Evolutionary conservation across 2,888 invertebrate genomes (phyloP).

Genomic region (Morinoia aosen): DNA sequence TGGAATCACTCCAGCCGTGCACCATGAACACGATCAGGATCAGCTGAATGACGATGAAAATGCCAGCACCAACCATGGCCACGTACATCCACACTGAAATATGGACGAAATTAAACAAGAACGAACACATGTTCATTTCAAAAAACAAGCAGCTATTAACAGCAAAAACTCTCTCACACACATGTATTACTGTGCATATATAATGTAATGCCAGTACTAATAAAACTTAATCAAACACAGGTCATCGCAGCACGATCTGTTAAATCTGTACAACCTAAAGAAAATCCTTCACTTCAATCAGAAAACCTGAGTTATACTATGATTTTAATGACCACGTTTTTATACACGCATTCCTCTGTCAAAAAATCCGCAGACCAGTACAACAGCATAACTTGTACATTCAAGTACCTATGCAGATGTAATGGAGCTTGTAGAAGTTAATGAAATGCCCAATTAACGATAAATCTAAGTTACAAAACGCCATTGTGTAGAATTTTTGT

Average conservation of each 20-base stretch:
- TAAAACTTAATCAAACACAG: neutral
- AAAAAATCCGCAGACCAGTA: neutral
- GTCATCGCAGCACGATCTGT: neutral
- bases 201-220: neutral
- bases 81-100: constrained; percentile 73
- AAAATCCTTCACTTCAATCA: neutral
- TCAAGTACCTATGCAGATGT: too few species aligned
- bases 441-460: too few species aligned
- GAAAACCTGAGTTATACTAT: neutral
- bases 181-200: neutral
- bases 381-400: too few species aligned
- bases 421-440: too few species aligned
- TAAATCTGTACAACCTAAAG: neutral
- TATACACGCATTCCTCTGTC: neutral
- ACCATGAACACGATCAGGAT: constrained; percentile 73
- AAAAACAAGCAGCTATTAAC: neutral
- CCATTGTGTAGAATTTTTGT: too few species aligned
- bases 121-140: neutral
- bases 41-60: constrained; percentile 73
- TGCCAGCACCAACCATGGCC: constrained; percentile 72
- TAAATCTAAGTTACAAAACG: too few species aligned
- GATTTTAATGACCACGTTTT: neutral
- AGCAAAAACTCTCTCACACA: too few species aligned
- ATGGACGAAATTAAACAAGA: neutral
- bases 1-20: constrained; percentile 72